Percentiles rank a stretch among this genome's conserved stretches.
Evolutionary conservation across 2,888 invertebrate genomes (phyloP).

Genomic region (Drosophila meridiana): DNA sequence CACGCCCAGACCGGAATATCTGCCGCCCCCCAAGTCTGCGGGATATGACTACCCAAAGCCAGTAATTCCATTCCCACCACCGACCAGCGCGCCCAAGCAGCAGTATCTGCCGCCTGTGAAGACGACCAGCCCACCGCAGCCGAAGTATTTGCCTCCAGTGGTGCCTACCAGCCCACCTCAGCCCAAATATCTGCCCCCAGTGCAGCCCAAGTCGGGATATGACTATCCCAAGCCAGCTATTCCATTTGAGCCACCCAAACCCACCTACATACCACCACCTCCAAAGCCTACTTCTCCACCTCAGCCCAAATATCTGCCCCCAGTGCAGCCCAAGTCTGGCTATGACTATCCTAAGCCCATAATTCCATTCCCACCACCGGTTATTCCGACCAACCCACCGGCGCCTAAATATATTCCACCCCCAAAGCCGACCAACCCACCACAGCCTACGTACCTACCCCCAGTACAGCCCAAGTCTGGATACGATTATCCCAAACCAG

Average conservation of each 20-base stretch:
- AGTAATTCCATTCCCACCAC: not conserved
- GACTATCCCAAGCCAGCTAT: too few relatives aligned
- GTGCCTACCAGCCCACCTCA: not conserved
- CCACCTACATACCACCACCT: not conserved
- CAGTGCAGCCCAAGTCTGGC: too few relatives aligned
- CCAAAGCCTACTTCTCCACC: not conserved
- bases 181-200: not conserved
- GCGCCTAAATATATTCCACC: slow-evolving; percentile 54
- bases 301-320: not conserved
- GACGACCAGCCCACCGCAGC: not conserved
- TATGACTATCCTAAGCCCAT: not conserved
- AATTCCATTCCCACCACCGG: slow-evolving; percentile 53
- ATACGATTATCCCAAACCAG: slow-evolving; percentile 47
- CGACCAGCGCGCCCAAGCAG: not conserved
- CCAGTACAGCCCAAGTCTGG: slow-evolving; percentile 14
- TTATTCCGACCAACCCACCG: slow-evolving; percentile 50
- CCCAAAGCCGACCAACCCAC: not conserved
- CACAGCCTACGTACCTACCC: not conserved
- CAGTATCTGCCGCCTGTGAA: too few relatives aligned
- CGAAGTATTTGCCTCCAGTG: slow-evolving; percentile 33
- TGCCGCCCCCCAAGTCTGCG: slow-evolving; percentile 47
- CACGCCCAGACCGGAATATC: slow-evolving; percentile 14
- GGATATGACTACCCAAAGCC: not conserved
- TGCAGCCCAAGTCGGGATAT: too few relatives aligned
- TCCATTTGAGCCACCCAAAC: not conserved